phyloP scores from a whole-genome alignment of 2,888 invertebrate species.

The Doris montereyensis region DNA sequence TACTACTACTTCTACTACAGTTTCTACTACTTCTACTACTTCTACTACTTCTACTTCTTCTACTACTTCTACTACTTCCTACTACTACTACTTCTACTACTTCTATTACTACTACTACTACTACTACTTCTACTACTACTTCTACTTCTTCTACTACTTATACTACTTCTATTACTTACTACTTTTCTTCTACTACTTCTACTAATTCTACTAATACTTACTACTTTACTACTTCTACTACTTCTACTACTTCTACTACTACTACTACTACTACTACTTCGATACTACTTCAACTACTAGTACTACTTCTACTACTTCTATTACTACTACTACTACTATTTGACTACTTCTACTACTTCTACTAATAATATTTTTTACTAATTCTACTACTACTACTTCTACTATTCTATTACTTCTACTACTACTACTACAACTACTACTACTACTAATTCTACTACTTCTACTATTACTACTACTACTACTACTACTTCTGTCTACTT shows the following conservation, averaged over 20 bases:
- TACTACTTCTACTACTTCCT: no score
- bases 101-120: no score
- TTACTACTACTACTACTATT: no score
- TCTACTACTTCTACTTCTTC: no score
- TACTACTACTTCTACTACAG: no score
- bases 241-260: conserved; percentile 7
- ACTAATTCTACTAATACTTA: background rate
- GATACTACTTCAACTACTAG: no score
- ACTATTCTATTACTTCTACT: background rate
- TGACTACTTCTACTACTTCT: no score
- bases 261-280: conserved; percentile 20
- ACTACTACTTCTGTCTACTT: conserved; percentile 5
- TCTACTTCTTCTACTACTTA: background rate
- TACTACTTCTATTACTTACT: background rate
- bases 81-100: no score
- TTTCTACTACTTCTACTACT: no score
- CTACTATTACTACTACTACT: conserved; percentile 2
- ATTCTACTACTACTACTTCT: conserved; percentile 16
- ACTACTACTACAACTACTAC: background rate
- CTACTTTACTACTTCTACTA: background rate
- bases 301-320: no score
- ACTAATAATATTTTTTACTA: no score
- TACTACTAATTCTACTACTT: background rate
- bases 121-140: no score
- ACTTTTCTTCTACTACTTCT: background rate